These are phyloP conservation scores for Lacanobia oleracea DNA, from an alignment of 2,888 invertebrate species.

Conservation along the genomic window DNA sequence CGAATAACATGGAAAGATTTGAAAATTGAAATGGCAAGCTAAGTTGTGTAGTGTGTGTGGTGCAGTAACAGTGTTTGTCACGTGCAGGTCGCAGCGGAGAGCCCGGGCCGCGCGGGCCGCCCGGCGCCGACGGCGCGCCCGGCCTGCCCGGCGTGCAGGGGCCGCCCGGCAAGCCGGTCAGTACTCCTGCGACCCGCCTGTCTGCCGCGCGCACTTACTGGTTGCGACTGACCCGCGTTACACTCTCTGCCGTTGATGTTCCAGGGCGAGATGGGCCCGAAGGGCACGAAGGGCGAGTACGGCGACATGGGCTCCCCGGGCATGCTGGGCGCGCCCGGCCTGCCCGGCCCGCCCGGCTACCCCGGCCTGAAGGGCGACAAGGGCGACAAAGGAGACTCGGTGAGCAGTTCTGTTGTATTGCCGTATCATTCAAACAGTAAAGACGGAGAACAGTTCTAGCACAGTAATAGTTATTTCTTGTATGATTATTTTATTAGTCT, in stretches of 20 bases:
- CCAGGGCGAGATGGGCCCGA: conserved; percentile 95
- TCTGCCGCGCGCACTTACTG: neutral
- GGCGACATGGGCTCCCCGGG: conserved; percentile 98
- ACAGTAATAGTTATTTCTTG: neutral
- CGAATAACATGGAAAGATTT: neutral
- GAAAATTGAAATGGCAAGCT: neutral
- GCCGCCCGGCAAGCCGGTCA: conserved; percentile 95
- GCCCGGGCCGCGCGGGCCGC: conserved; percentile 93
- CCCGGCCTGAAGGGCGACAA: conserved; percentile 97
- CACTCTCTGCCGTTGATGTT: conserved; percentile 44
- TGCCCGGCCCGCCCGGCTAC: conserved; percentile 95
- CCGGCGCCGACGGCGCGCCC: conserved; percentile 93
- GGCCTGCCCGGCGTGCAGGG: conserved; percentile 96
- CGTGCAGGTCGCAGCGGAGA: conserved; percentile 94
- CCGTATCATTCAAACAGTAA: no score
- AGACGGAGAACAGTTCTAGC: neutral
- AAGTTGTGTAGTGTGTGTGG: neutral
- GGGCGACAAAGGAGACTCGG: conserved; percentile 98
- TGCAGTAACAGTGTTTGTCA: conserved; percentile 20
- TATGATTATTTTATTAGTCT: neutral
- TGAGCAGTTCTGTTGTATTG: conserved; percentile 86
- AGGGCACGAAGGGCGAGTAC: conserved; percentile 96
- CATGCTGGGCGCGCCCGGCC: conserved; percentile 97
- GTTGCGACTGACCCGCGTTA: neutral
- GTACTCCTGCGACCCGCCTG: conserved; percentile 62